Conservation (phyloP, 2,113 vertebrate species). For the Myrmecophaga tridactyla region DNA sequence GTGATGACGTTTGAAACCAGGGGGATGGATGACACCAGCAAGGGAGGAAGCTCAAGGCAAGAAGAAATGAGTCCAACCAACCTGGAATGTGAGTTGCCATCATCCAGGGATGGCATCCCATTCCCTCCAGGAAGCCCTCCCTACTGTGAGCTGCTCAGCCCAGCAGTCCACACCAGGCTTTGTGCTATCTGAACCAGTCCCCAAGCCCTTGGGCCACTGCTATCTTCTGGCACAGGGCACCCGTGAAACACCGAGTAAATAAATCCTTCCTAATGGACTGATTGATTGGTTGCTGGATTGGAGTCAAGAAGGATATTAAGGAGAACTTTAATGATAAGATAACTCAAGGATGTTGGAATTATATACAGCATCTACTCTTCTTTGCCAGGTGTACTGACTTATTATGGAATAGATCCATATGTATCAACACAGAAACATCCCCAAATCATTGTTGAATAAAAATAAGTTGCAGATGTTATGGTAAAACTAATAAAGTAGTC, state of each 20-base stretch:
- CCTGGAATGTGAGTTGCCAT: neutral
- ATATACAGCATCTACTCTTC: neutral
- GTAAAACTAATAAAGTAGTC: neutral
- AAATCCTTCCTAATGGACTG: neutral
- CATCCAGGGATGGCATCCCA: neutral
- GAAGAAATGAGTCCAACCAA: neutral
- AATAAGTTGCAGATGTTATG: neutral
- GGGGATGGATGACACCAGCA: neutral
- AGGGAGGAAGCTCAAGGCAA: neutral
- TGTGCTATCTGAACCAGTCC: neutral
- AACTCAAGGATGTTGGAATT: neutral
- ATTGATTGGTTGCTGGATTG: neutral
- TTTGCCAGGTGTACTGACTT: neutral
- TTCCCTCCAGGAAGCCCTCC: neutral
- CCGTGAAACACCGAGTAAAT: neutral
- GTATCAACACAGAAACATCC: neutral
- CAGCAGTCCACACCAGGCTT: neutral
- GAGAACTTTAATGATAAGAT: neutral
- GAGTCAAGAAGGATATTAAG: neutral
- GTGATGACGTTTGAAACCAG: neutral
- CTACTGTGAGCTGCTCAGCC: neutral
- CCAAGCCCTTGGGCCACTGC: neutral
- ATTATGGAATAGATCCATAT: rapidly evolving
- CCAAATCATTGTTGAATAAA: neutral
- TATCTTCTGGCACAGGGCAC: neutral